Base-by-base conservation (phyloP, 2,888 invertebrate genomes). In the Melanchra persicariae region DNA sequence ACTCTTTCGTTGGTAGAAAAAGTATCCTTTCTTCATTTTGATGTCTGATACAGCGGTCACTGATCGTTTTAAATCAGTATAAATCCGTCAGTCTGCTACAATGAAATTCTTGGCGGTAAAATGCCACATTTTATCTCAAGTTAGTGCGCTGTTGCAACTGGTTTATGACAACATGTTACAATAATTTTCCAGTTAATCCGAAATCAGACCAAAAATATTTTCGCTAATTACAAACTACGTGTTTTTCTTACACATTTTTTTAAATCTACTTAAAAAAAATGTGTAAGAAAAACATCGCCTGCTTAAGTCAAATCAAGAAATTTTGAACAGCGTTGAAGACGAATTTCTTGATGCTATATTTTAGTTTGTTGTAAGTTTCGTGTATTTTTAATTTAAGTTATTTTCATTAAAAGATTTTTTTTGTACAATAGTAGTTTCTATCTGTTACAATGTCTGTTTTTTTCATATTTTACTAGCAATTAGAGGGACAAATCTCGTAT, bases 101-200 rank as follows among this genome's bases (percentile, higher is more conserved):
- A 12, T 12, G 24, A 73, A 60, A 24, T 60, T 73, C 22, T 74
- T 60, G 47, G 74, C 70, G 40, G 17, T 24, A 40, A 60, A 59
- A 49, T 24, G 40, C 40, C 49, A 60, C 30, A 74, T 49, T 73
- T 73, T 26, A 57, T 57, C 7, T 7, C n/a, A 47, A 69, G 37
- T 71, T 49, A 60, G 9, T 22, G 10, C 22, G 19, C 19, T n/a
- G 19, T 8, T 22, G 19, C 1, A 47, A 19, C 45, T 55, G 60
- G 3, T 73, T 70, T 60, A 40, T 22, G 30, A 40, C 60, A 49
- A 59, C 22, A 30, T 37, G 15, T 10, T 26, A 22, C 26, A 37
- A 55, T 72, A 19, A 37, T 26, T 15, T 47, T 37, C 19, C 15
- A 5, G 15, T 30, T 49, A 30, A 19, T 69, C 37, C 19, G n/a